phyloP scores from a whole-genome alignment of 2,113 vertebrate genomes.

The Pedetes capensis region DNA sequence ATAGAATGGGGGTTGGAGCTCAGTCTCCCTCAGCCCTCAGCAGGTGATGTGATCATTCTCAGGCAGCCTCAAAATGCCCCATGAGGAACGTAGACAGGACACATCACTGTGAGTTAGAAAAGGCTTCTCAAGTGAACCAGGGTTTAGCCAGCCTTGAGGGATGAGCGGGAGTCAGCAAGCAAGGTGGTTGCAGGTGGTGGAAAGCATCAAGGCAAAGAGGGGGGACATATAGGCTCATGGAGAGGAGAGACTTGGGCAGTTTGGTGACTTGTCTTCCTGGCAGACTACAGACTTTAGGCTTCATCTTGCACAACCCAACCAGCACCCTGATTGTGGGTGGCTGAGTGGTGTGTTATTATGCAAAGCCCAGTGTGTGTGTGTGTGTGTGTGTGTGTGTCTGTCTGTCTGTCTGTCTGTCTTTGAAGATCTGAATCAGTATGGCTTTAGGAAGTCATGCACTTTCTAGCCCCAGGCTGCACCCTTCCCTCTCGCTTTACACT shows the following conservation, averaged over 20 bases:
- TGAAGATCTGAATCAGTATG: background rate
- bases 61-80: background rate
- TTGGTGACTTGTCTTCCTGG: background rate
- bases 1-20: background rate
- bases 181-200: too few relatives aligned
- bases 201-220: background rate
- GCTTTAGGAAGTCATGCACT: background rate
- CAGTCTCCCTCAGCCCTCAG: background rate
- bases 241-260: background rate
- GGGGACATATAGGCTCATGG: background rate
- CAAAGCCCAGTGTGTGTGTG: background rate
- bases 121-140: background rate
- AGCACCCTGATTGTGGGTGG: rapidly evolving
- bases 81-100: background rate
- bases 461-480: background rate
- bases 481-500: background rate
- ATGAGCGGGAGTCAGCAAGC: background rate
- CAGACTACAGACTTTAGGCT: background rate
- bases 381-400: too few relatives aligned
- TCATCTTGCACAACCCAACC: background rate
- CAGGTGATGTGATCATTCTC: background rate
- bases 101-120: background rate
- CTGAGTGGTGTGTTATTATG: background rate
- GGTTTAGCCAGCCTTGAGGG: background rate
- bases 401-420: background rate